These are phyloP conservation scores for Platalea minor DNA, from an alignment of 2,797 vertebrate genomes.

Conservation along the genomic window DNA sequence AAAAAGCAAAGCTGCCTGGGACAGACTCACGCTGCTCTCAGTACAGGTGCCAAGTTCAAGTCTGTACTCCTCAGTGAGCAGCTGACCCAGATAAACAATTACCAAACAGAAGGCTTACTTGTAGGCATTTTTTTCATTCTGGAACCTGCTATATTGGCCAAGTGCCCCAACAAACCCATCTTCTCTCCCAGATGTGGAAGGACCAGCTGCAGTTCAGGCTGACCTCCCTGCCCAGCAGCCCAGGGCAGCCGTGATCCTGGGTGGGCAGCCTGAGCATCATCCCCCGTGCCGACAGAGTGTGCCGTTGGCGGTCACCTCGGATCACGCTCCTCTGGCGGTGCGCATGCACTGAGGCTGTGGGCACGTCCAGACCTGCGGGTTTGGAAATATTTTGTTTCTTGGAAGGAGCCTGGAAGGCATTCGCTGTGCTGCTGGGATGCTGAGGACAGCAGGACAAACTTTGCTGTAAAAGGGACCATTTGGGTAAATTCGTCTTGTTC, in stretches of 20 bases:
- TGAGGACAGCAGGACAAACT: conserved; percentile 1
- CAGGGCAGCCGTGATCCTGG: rapidly evolving
- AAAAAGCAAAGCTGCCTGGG: neutral
- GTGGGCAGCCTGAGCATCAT: rapidly evolving
- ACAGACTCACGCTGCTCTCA: neutral
- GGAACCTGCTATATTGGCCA: neutral
- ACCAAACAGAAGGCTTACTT: neutral
- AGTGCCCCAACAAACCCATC: neutral
- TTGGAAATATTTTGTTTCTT: neutral
- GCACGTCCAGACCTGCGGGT: rapidly evolving
- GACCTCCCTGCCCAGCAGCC: no score
- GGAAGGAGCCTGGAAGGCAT: neutral
- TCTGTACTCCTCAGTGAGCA: neutral
- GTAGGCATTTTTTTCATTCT: neutral
- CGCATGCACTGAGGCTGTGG: rapidly evolving
- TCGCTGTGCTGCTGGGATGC: neutral
- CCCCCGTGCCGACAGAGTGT: rapidly evolving
- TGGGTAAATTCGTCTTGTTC: conserved; percentile 1
- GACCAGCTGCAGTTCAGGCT: neutral
- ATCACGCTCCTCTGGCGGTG: rapidly evolving
- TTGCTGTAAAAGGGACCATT: neutral
- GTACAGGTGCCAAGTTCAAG: conserved; percentile 43
- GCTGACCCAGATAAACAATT: conserved; percentile 2
- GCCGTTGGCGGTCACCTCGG: rapidly evolving
- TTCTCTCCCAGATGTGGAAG: neutral